A percentile compares a stretch with the other conserved stretches of the same genome.
phyloP scores from a whole-genome alignment of 2,888 invertebrate genomes.

The Leuctra nigra region DNA sequence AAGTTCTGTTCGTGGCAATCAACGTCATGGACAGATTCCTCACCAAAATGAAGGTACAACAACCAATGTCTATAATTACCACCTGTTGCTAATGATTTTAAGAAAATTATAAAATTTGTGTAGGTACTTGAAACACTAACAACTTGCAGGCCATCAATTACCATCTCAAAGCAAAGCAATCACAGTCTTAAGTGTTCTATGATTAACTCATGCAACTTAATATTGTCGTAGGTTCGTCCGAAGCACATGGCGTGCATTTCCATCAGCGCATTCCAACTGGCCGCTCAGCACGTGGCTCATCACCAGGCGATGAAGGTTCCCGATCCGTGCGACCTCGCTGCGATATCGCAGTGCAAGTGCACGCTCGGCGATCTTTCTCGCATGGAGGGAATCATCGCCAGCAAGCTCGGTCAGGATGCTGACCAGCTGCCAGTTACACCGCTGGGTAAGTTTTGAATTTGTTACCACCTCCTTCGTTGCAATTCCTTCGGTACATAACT shows the following conservation, averaged over 20 bases:
- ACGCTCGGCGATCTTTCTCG: constrained; percentile 76
- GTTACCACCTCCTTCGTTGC: too few species aligned
- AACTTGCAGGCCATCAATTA: too few species aligned
- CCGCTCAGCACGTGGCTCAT: constrained; percentile 54
- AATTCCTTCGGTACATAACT: too few species aligned
- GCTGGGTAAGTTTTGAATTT: constrained; percentile 46
- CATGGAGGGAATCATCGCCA: constrained; percentile 75
- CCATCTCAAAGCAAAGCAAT: too few species aligned
- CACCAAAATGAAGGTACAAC: constrained; percentile 73
- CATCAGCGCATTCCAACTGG: constrained; percentile 78
- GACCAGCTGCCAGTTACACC: constrained; percentile 54
- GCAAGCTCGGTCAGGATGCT: constrained; percentile 63
- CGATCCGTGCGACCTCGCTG: constrained; percentile 53
- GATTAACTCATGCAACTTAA: too few species aligned
- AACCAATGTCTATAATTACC: too few species aligned
- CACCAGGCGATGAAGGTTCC: constrained; percentile 31
- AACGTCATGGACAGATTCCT: constrained; percentile 76
- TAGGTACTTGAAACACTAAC: too few species aligned
- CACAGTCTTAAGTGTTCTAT: too few species aligned
- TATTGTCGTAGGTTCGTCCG: constrained; percentile 59
- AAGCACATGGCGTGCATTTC: constrained; percentile 86
- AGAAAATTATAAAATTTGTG: too few species aligned
- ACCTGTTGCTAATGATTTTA: too few species aligned
- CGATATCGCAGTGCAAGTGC: constrained; percentile 69
- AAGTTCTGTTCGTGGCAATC: constrained; percentile 70